Evolutionary conservation across 2,113 vertebrate genomes (phyloP).

Genomic region (Copsychus sechellarum): DNA sequence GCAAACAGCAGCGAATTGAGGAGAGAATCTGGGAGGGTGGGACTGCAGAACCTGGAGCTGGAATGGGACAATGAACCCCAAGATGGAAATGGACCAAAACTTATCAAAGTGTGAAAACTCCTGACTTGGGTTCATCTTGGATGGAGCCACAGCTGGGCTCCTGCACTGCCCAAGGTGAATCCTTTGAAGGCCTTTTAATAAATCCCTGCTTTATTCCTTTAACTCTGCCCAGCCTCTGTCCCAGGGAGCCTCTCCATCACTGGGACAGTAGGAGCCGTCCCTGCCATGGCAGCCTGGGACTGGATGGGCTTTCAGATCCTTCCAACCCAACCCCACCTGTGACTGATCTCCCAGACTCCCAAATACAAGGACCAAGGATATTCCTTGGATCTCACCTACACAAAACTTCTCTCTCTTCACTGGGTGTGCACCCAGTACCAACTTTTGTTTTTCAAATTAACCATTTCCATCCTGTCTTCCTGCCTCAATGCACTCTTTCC

Average conservation of each 20-base stretch:
- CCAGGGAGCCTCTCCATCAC: neutral
- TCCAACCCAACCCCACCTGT: neutral
- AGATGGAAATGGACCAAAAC: accelerated
- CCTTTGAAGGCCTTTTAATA: neutral
- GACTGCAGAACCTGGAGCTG: neutral
- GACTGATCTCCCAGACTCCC: neutral
- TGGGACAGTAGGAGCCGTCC: neutral
- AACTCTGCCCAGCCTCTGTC: neutral
- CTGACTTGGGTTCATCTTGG: neutral
- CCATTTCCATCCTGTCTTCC: neutral
- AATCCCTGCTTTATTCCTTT: neutral
- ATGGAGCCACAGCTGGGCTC: neutral
- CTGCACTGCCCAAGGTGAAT: neutral
- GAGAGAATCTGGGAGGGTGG: neutral
- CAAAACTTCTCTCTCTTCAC: neutral
- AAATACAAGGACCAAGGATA: neutral
- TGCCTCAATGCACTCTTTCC: neutral
- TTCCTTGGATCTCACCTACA: neutral
- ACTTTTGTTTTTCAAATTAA: neutral
- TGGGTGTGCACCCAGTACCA: neutral
- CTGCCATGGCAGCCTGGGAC: neutral
- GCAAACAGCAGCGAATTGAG: neutral
- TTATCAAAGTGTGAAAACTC: neutral
- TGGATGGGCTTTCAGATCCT: neutral
- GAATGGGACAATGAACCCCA: neutral